A percentile compares a stretch with the other conserved stretches of the same genome.
Conservation (phyloP, 2,113 vertebrate species). For the Pterophyllum scalare region DNA sequence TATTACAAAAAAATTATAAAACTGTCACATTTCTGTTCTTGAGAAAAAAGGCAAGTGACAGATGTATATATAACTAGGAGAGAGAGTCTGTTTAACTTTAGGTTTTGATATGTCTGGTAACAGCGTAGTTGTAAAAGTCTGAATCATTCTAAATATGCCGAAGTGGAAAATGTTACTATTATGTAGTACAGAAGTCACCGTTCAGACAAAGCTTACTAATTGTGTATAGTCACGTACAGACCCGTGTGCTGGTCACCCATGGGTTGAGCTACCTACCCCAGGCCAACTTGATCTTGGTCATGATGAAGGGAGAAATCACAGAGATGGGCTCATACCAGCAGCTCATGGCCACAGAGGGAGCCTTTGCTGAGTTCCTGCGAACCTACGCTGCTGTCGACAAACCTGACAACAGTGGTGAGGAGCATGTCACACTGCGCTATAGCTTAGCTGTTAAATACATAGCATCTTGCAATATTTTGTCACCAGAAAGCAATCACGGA, state of each 20-base stretch:
- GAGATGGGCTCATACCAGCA: constrained; percentile 95
- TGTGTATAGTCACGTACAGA: constrained; percentile 75
- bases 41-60: too few species aligned
- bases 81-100: not conserved
- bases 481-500: not conserved
- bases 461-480: not conserved
- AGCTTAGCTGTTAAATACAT: too few species aligned
- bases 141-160: not conserved
- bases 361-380: constrained; percentile 92
- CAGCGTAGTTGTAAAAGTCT: not conserved
- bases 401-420: constrained; percentile 64
- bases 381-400: constrained; percentile 87
- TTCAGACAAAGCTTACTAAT: not conserved
- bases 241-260: constrained; percentile 93
- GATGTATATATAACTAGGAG: too few species aligned
- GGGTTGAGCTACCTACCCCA: constrained; percentile 90
- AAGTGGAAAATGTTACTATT: too few species aligned
- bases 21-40: too few species aligned
- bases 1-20: too few species aligned
- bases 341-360: constrained; percentile 86
- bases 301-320: constrained; percentile 92
- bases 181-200: too few species aligned
- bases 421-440: not conserved
- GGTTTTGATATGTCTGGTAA: not conserved
- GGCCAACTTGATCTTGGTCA: constrained; percentile 88